These are phyloP conservation scores for Cephus pulcher DNA, from an alignment of 2,888 invertebrate genomes.

Conservation along the genomic window DNA sequence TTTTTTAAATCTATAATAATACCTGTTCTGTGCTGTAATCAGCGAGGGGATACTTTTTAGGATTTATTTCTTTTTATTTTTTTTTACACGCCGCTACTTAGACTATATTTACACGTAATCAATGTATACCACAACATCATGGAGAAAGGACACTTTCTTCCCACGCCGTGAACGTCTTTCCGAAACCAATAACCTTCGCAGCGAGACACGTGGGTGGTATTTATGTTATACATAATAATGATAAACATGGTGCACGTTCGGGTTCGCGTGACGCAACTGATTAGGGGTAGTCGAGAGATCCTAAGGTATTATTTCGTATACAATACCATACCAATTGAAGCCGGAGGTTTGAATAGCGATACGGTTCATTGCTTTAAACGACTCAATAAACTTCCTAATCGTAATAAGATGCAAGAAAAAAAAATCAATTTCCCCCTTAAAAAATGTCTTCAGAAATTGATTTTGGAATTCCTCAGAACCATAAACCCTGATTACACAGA, in stretches of 20 bases:
- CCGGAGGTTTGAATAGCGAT: not conserved
- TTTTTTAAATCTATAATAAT: not conserved
- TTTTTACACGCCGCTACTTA: no score
- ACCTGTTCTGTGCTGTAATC: no score
- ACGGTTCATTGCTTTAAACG: not conserved
- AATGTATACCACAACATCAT: no score
- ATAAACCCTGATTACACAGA: not conserved
- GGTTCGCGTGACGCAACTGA: constrained; percentile 51
- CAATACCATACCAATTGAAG: not conserved
- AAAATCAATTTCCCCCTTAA: not conserved
- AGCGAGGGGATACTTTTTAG: no score
- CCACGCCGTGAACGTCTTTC: constrained; percentile 20
- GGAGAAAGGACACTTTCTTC: constrained; percentile 20
- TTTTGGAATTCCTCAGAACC: not conserved
- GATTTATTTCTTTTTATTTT: no score
- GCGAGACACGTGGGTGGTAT: constrained; percentile 43
- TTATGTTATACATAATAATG: constrained; percentile 46
- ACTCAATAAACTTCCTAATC: not conserved
- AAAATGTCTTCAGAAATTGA: not conserved
- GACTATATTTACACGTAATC: no score
- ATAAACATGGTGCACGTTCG: constrained; percentile 35
- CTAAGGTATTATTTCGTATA: constrained; percentile 27
- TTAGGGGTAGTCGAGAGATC: constrained; percentile 43
- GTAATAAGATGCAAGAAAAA: not conserved
- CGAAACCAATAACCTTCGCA: constrained; percentile 15